Evolutionary conservation across 2,888 invertebrate genomes (phyloP).

Genomic region (Drosophila anceps): DNA sequence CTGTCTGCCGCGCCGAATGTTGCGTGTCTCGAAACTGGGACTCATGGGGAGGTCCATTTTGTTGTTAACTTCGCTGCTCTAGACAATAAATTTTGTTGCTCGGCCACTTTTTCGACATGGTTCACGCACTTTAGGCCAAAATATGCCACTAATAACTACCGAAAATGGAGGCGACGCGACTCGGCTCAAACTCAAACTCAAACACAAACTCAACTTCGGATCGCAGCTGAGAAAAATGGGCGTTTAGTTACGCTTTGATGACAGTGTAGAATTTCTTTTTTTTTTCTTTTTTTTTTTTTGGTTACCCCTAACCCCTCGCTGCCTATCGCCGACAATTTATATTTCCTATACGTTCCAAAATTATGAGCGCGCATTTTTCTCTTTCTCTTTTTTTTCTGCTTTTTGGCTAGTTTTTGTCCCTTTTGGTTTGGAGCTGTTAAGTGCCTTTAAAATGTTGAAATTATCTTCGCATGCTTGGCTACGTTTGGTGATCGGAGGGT

Average conservation of each 20-base stretch:
- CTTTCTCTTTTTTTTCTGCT: slow-evolving; percentile 25
- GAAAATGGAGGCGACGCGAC: slow-evolving; percentile 67
- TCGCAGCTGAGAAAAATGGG: slow-evolving; percentile 78
- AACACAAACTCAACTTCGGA: slow-evolving; percentile 19
- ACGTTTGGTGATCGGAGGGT: slow-evolving; percentile 48
- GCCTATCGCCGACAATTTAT: slow-evolving; percentile 61
- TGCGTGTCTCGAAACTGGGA: slow-evolving; percentile 65
- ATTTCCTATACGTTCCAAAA: slow-evolving; percentile 65
- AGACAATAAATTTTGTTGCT: slow-evolving; percentile 77
- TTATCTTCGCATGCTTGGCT: slow-evolving; percentile 72
- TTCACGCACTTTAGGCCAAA: slow-evolving; percentile 82
- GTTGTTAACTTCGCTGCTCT: slow-evolving; percentile 75
- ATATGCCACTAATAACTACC: slow-evolving; percentile 82
- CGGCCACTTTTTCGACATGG: slow-evolving; percentile 75
- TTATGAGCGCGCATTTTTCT: slow-evolving; percentile 58
- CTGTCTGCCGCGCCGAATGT: slow-evolving; percentile 71
- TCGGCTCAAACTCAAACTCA: slow-evolving; percentile 1
- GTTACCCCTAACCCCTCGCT: slow-evolving; percentile 26
- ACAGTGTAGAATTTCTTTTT: slow-evolving; percentile 81
- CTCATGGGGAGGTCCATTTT: slow-evolving; percentile 81
- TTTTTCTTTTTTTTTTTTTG: slow-evolving; percentile 18
- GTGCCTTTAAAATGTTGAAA: slow-evolving; percentile 72
- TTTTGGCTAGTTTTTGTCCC: slow-evolving; percentile 15
- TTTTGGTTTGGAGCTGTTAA: slow-evolving; percentile 60
- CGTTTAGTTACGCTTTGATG: slow-evolving; percentile 85